Conservation (phyloP, 2,888 invertebrate genomes). For the Catocala fraxini region DNA sequence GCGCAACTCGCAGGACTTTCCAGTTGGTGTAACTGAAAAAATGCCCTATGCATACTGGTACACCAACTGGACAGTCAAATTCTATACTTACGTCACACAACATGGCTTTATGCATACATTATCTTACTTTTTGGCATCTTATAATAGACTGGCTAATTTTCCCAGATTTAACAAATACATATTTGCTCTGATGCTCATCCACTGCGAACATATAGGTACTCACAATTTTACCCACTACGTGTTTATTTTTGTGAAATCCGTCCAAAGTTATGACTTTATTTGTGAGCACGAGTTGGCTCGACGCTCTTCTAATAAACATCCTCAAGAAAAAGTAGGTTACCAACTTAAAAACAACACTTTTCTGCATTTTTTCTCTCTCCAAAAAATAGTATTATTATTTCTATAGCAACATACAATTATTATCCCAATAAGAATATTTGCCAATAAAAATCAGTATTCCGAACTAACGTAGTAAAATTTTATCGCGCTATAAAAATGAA, state of each 20-base stretch:
- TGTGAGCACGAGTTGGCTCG: conserved; percentile 6
- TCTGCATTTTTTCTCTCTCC: background rate
- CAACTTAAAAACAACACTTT: background rate
- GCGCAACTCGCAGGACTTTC: too few relatives aligned
- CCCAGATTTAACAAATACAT: background rate
- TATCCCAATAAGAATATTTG: conserved; percentile 46
- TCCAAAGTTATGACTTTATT: conserved; percentile 9
- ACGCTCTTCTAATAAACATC: conserved; percentile 6
- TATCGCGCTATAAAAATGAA: conserved; percentile 56
- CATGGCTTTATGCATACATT: too few relatives aligned
- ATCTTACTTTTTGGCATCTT: too few relatives aligned
- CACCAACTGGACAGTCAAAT: too few relatives aligned
- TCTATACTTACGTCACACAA: too few relatives aligned
- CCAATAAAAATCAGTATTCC: conserved; percentile 49
- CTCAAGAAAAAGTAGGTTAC: conserved; percentile 4
- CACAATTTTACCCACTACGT: background rate
- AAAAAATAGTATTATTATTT: conserved; percentile 35
- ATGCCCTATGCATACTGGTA: too few relatives aligned
- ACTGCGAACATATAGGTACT: background rate
- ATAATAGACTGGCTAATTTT: too few relatives aligned
- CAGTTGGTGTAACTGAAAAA: too few relatives aligned
- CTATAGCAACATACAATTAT: conserved; percentile 47
- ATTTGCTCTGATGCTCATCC: background rate
- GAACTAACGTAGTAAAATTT: conserved; percentile 56
- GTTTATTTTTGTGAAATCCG: conserved; percentile 4